Evolutionary conservation across 2,113 vertebrate genomes (phyloP), one percentile per base, ranked within the genome.

Genomic region (Narcine bancroftii): DNA sequence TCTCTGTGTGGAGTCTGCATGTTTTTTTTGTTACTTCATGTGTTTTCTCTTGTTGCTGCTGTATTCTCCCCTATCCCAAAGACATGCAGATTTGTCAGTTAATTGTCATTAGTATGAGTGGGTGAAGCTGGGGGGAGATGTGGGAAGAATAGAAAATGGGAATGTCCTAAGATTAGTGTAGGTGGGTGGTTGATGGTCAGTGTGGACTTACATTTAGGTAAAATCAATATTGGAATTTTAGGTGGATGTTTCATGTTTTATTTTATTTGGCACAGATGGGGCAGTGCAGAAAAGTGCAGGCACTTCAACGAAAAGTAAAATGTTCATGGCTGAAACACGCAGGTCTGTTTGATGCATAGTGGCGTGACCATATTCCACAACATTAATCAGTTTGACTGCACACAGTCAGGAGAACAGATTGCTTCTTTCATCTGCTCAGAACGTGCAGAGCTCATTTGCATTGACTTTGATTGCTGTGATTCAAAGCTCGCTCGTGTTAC

Each of bases 311-410:
- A 60, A 87, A 87, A 2, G 15, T 87, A 87, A 60, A 36, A 36
- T 87, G 36, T 87, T 87, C 81, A 87, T 6, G 50, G 53, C 53
- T 60, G 53, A 87, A 33, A 33, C 81, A 17, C n/a, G 17, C 19
- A 87, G n/a, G 21, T 85, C 24, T 42, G 17, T 29, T 47, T 47
- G 76, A 50, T 50, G 45, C 76, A 79, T 47, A 26, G 45, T 29
- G 45, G 47, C 33, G 39, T 60, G 33, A 63, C 81, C n/a, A 39
- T 60, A n/a, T 87, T 60, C 33, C n/a, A 63, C 33, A 60, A 87
- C 53, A 87, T 87, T 87, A 87, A 60, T 87, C 81, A 60, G 17
- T 56, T 85, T 85, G 81, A 60, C 81, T 85, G 81, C 33, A n/a
- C 53, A 60, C 81, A 85, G 81, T 85, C 81, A 60, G 81, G 56